phyloP scores from a whole-genome alignment of 2,113 vertebrate genomes.

The Tinamus guttatus region DNA sequence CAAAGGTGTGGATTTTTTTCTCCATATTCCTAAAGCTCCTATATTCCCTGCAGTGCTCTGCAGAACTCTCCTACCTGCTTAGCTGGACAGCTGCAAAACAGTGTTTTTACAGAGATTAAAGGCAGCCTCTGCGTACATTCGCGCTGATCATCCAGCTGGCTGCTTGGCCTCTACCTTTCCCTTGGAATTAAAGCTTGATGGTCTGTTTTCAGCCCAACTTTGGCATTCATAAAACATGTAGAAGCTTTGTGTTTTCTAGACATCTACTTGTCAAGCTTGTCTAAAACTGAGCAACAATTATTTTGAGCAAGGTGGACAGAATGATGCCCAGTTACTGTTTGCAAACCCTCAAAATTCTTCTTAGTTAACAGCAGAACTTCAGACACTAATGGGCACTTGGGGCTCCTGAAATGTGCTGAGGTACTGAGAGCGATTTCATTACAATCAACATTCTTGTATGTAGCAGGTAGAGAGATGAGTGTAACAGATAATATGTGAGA shows the following conservation, averaged over 20 bases:
- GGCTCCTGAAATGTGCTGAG: not conserved
- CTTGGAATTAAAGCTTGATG: not conserved
- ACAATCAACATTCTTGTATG: not conserved
- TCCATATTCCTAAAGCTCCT: not conserved
- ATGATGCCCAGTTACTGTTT: not conserved
- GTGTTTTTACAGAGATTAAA: too few relatives aligned
- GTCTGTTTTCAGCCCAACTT: not conserved
- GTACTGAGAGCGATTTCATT: not conserved
- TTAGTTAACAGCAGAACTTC: not conserved
- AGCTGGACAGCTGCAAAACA: constrained; percentile 1
- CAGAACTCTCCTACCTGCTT: not conserved
- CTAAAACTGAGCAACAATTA: not conserved
- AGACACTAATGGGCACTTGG: not conserved
- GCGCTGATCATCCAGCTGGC: constrained; percentile 14
- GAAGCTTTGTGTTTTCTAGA: not conserved
- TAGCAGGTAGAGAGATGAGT: not conserved
- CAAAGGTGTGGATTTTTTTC: not conserved
- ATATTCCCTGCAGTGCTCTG: not conserved
- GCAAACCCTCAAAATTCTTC: not conserved
- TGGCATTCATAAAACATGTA: not conserved
- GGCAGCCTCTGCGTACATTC: not conserved
- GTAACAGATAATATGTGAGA: not conserved
- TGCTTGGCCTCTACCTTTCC: not conserved
- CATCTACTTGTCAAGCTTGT: not conserved
- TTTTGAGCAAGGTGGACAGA: not conserved